Evolutionary conservation across 2,888 invertebrate species (phyloP).

Genomic region (Coecobrya sp.): DNA sequence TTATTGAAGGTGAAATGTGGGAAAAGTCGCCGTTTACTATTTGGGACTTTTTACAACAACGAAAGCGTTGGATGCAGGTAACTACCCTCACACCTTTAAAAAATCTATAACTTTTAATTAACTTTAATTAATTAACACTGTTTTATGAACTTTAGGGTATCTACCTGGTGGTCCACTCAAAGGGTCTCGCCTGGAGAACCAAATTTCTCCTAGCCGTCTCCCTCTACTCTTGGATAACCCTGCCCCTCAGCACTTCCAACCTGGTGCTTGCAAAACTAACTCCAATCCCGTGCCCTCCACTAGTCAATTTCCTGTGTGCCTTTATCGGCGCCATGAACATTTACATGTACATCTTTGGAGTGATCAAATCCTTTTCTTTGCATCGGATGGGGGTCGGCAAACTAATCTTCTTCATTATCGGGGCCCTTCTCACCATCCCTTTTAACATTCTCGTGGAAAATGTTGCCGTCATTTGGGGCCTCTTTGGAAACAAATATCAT

Average conservation of each 20-base stretch:
- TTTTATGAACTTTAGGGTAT: conserved; percentile 96
- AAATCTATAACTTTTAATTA: too few species aligned
- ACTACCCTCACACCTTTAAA: too few species aligned
- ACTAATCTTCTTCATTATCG: conserved; percentile 94
- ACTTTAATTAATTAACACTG: too few species aligned
- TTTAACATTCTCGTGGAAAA: conserved; percentile 98
- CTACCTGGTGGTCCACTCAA: conserved; percentile 95
- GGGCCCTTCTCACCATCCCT: conserved; percentile 96
- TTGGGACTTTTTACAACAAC: conserved; percentile 98
- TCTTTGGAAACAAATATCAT: conserved; percentile 97
- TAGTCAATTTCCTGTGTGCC: conserved; percentile 95
- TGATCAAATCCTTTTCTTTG: conserved; percentile 97
- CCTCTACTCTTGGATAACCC: conserved; percentile 98
- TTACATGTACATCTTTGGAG: conserved; percentile 99
- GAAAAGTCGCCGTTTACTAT: conserved; percentile 98
- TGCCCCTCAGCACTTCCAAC: conserved; percentile 97
- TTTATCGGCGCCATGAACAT: conserved; percentile 98
- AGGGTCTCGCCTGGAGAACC: conserved; percentile 93
- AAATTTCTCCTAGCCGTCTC: conserved; percentile 95
- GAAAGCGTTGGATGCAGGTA: conserved; percentile 96
- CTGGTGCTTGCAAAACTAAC: conserved; percentile 94
- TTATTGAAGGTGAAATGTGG: conserved; percentile 99
- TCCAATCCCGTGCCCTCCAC: conserved; percentile 95
- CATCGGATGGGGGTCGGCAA: conserved; percentile 94
- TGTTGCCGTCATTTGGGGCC: conserved; percentile 97